A percentile compares a stretch with the other conserved stretches of the same genome.
phyloP scores from a whole-genome alignment of 2,797 vertebrate genomes.

The Rhodeus uyekii region DNA sequence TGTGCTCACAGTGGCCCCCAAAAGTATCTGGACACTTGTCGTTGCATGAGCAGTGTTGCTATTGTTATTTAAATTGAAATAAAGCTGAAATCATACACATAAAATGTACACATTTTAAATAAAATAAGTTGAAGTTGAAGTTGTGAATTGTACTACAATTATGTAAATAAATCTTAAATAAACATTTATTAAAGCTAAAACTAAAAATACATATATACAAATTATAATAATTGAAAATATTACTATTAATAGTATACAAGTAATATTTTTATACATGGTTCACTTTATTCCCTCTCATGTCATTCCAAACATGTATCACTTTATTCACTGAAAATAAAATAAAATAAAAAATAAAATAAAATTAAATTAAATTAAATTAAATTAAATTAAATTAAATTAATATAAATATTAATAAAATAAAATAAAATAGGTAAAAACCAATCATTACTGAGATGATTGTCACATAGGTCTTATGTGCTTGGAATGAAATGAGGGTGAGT shows the following conservation, averaged over 20 bases:
- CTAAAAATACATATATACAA: neutral
- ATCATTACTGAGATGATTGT: neutral
- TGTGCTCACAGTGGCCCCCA: neutral
- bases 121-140: too few relatives aligned
- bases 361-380: too few relatives aligned
- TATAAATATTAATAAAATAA: too few relatives aligned
- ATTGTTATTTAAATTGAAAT: neutral
- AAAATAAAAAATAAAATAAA: too few relatives aligned
- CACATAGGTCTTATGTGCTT: neutral
- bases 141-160: too few relatives aligned
- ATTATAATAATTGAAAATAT: neutral
- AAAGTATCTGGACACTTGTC: neutral
- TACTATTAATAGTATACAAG: neutral
- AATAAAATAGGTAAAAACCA: too few relatives aligned
- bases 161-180: neutral
- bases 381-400: too few relatives aligned
- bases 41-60: neutral
- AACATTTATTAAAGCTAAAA: neutral
- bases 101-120: neutral
- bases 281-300: neutral
- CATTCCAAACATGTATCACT: neutral
- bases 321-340: too few relatives aligned
- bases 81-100: neutral
- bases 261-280: neutral
- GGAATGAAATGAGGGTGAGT: neutral